These are phyloP conservation scores for Mercenaria mercenaria DNA, from an alignment of 1,140 invertebrate genomes.

Conservation along the genomic window DNA sequence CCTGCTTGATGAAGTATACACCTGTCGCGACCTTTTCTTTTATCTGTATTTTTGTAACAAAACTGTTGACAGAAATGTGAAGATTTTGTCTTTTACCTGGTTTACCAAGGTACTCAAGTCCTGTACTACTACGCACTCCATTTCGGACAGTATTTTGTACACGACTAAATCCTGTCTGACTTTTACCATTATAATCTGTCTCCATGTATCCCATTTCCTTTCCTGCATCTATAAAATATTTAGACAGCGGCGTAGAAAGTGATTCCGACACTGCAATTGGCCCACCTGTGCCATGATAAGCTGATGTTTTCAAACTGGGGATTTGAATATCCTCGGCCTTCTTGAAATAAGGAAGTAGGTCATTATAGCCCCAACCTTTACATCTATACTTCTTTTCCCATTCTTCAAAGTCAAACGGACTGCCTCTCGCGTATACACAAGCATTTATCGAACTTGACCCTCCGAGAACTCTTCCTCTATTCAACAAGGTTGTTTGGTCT, in stretches of 20 bases:
- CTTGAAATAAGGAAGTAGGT: slow-evolving; percentile 56
- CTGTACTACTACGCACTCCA: neutral
- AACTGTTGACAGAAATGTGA: neutral
- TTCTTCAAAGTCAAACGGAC: slow-evolving; percentile 87
- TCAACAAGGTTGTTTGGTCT: slow-evolving; percentile 89
- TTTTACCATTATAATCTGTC: slow-evolving; percentile 74
- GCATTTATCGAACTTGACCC: slow-evolving; percentile 96
- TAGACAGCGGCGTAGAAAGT: neutral
- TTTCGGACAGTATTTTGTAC: neutral
- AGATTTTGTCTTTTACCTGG: neutral
- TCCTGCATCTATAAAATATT: neutral
- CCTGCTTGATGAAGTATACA: slow-evolving; percentile 7
- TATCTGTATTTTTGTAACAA: slow-evolving; percentile 26
- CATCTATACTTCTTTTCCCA: neutral
- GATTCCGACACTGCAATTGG: neutral
- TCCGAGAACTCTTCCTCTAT: slow-evolving; percentile 86
- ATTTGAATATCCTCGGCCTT: slow-evolving; percentile 49
- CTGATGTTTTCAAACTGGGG: neutral
- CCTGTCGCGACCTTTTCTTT: slow-evolving; percentile 28
- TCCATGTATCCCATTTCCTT: slow-evolving; percentile 82
- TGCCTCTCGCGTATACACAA: too few species aligned
- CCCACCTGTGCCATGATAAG: slow-evolving; percentile 9
- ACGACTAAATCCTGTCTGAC: slow-evolving; percentile 1
- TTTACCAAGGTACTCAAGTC: neutral
- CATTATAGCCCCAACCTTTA: too few species aligned